Evolutionary conservation across 2,113 vertebrate species (phyloP).

Genomic region (Silurus meridionalis): DNA sequence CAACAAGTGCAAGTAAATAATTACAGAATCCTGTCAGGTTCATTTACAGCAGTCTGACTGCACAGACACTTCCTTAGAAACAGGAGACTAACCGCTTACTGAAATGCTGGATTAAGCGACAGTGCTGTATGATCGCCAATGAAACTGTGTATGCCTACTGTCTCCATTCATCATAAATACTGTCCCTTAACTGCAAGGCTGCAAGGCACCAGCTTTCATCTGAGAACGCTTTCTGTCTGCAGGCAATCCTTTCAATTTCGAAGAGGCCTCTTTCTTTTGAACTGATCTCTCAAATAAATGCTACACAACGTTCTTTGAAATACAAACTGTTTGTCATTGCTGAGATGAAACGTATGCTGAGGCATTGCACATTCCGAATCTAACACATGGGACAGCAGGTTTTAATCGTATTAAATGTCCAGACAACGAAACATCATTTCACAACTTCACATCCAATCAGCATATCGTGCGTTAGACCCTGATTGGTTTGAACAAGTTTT

Average conservation of each 20-base stretch:
- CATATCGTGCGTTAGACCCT: background rate
- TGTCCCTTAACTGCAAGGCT: background rate
- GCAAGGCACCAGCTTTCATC: background rate
- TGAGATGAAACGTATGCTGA: background rate
- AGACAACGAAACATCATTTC: background rate
- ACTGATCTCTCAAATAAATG: constrained; percentile 1
- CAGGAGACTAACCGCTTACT: constrained; percentile 12
- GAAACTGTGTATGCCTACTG: background rate
- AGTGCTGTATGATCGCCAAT: constrained; percentile 2
- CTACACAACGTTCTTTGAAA: background rate
- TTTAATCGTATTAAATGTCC: background rate
- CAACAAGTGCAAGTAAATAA: background rate
- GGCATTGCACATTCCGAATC: background rate
- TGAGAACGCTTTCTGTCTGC: constrained; percentile 14
- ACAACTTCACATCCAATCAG: background rate
- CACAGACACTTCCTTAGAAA: background rate
- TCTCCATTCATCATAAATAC: constrained; percentile 16
- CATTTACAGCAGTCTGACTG: background rate
- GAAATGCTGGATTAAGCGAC: constrained; percentile 1
- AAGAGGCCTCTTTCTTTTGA: constrained; percentile 4
- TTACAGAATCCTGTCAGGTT: background rate
- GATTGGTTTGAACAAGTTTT: too few relatives aligned
- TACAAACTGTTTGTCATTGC: constrained; percentile 5
- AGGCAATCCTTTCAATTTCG: constrained; percentile 9
- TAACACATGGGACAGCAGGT: background rate